phyloP scores from a whole-genome alignment of 92 coral and sea anemone species.

The Porites lobata region DNA sequence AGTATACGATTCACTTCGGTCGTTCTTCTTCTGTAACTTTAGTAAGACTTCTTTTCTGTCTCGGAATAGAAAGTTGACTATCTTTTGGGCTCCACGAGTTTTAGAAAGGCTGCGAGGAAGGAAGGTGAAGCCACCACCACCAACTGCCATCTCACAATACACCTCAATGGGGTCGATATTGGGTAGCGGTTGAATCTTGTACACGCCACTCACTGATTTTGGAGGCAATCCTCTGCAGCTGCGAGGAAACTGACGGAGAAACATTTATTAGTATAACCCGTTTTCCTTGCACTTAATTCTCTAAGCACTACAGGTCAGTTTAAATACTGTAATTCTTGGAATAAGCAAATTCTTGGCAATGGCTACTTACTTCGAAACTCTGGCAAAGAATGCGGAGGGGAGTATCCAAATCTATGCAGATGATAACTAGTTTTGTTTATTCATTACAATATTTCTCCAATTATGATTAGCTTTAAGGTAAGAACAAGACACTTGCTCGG shows the following conservation, averaged over 20 bases:
- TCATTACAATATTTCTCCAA: too few species aligned
- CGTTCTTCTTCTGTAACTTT: constrained; percentile 44
- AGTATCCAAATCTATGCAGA: too few species aligned
- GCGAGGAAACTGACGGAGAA: background rate
- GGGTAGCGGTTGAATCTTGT: constrained; percentile 13
- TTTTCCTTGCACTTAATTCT: background rate
- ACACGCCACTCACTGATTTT: constrained; percentile 50
- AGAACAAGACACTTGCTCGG: too few species aligned
- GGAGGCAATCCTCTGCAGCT: background rate
- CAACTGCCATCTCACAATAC: constrained; percentile 65
- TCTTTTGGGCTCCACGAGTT: background rate
- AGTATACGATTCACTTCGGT: constrained; percentile 35
- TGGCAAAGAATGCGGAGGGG: too few species aligned
- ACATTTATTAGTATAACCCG: background rate
- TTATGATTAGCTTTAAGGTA: too few species aligned
- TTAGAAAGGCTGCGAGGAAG: constrained; percentile 53
- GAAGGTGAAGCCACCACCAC: constrained; percentile 76
- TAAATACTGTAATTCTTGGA: too few species aligned
- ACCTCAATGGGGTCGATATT: constrained; percentile 39
- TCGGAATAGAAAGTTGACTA: constrained; percentile 49
- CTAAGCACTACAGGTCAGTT: too few species aligned
- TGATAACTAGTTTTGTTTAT: too few species aligned
- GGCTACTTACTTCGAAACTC: too few species aligned
- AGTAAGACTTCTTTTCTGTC: constrained; percentile 62
- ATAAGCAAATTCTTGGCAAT: too few species aligned